Evolutionary conservation across 2,888 invertebrate genomes (phyloP).

Genomic region (Escarpia spicata): DNA sequence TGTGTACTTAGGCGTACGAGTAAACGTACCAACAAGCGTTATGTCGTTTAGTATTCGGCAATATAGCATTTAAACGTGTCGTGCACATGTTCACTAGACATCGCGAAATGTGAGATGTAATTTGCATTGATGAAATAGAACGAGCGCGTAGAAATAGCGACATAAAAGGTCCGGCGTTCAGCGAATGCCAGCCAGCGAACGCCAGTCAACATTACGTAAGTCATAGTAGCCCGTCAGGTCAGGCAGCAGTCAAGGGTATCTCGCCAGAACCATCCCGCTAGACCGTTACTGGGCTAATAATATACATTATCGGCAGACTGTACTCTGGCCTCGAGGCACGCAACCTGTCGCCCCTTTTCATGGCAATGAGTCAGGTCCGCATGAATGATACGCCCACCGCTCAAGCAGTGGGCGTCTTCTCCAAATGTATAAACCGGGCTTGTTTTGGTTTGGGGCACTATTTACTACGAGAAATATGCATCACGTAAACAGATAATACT

Average conservation of each 20-base stretch:
- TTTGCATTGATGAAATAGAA: neutral
- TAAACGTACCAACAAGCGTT: neutral
- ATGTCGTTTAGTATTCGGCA: neutral
- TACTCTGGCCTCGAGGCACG: conserved; percentile 8
- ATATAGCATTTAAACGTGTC: neutral
- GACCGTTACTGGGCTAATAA: neutral
- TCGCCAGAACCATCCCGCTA: neutral
- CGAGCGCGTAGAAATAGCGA: neutral
- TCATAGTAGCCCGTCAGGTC: neutral
- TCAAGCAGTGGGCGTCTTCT: neutral
- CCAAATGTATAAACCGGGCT: neutral
- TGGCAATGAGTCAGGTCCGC: neutral
- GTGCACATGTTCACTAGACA: neutral
- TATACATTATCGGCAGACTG: neutral
- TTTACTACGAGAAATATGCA: neutral
- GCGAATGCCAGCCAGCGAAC: neutral
- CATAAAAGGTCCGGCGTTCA: neutral
- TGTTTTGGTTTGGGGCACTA: neutral
- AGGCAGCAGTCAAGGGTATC: neutral
- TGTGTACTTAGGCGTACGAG: neutral
- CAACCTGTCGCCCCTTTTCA: neutral
- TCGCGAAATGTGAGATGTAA: neutral
- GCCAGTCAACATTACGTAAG: neutral
- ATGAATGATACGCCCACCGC: neutral
- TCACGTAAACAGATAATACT: neutral